phyloP scores from a whole-genome alignment of 64 coral and sea anemone species.

The Astreopora myriophthalma region DNA sequence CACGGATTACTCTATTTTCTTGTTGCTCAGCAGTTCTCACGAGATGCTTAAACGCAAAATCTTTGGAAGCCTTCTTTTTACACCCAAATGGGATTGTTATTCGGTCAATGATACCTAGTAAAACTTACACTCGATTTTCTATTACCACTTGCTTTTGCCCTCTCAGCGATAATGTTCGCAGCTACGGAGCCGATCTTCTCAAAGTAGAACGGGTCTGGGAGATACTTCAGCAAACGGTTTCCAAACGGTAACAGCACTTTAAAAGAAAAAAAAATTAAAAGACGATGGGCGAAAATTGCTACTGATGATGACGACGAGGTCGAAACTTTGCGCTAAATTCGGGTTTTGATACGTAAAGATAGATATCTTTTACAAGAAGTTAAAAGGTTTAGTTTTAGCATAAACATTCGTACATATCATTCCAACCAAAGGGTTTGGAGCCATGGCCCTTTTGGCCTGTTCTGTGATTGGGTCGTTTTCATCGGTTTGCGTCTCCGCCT shows the following conservation, averaged over 20 bases:
- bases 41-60: no score
- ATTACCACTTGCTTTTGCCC: not conserved
- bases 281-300: no score
- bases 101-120: not conserved
- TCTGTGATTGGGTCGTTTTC: constrained; percentile 49
- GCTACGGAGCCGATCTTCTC: not conserved
- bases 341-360: no score
- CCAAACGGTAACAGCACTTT: constrained; percentile 22
- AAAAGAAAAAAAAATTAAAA: not conserved
- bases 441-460: constrained; percentile 1
- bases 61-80: no score
- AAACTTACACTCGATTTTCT: not conserved
- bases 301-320: no score
- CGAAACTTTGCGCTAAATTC: no score
- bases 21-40: no score
- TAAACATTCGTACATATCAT: not conserved
- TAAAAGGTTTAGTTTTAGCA: no score
- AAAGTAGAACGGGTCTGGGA: not conserved
- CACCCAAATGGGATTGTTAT: no score
- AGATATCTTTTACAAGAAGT: no score
- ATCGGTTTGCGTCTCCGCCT: constrained; percentile 41
- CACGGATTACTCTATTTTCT: no score
- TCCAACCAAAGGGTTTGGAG: not conserved
- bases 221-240: not conserved
- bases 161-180: constrained; percentile 3